These are phyloP conservation scores for Himalopsyche tibetana DNA, from an alignment of 2,888 invertebrate species.

Conservation along the genomic window DNA sequence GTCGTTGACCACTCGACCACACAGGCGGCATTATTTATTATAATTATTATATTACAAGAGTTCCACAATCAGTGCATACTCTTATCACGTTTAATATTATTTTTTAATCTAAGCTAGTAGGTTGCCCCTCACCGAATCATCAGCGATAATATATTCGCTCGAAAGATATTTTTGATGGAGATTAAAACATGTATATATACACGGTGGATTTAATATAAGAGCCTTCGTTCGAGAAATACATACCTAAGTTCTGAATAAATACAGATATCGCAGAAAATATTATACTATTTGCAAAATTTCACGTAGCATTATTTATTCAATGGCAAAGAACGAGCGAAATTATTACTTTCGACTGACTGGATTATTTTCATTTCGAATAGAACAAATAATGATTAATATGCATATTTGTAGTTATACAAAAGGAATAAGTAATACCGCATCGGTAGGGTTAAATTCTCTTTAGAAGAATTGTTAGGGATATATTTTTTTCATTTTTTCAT, in stretches of 20 bases:
- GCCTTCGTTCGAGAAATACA: background rate
- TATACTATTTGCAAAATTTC: slow-evolving; percentile 24
- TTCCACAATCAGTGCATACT: no score
- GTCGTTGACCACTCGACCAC: no score
- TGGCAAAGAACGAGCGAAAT: background rate
- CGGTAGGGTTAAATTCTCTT: no score
- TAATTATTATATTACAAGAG: no score
- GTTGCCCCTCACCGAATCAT: background rate
- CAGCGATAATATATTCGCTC: background rate
- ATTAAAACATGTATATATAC: slow-evolving; percentile 16
- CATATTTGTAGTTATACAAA: no score
- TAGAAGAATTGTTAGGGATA: no score
- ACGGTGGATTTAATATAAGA: slow-evolving; percentile 21
- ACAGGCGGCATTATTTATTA: no score
- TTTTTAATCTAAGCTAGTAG: background rate
- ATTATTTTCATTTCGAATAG: slow-evolving; percentile 1
- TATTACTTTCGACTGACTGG: slow-evolving; percentile 22
- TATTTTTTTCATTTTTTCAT: no score
- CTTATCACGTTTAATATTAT: no score
- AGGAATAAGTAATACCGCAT: no score
- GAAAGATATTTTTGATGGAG: slow-evolving; percentile 22
- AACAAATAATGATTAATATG: background rate
- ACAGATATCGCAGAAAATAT: slow-evolving; percentile 27
- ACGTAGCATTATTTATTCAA: slow-evolving; percentile 14
- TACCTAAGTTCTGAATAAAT: slow-evolving; percentile 12